Evolutionary conservation across 2,113 vertebrate genomes (phyloP).

Genomic region (Centropus unirufus): DNA sequence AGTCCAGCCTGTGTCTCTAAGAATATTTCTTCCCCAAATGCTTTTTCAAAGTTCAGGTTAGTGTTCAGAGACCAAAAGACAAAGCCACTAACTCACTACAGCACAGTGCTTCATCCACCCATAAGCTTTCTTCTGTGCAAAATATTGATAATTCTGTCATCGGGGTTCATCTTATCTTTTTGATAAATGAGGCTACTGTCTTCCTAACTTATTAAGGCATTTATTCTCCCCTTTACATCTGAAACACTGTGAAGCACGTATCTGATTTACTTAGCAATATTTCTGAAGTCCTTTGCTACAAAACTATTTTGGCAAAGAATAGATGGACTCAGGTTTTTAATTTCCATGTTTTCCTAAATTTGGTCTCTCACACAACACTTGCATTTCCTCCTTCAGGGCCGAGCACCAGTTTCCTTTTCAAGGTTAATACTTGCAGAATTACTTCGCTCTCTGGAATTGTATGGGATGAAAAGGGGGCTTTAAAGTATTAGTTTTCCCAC

Average conservation of each 20-base stretch:
- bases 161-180: conserved; percentile 11
- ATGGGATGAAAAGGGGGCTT: not conserved
- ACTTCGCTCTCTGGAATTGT: not conserved
- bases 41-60: not conserved
- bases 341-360: not conserved
- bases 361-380: not conserved
- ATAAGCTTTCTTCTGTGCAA: not conserved
- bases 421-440: not conserved
- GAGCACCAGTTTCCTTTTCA: not conserved
- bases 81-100: not conserved
- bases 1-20: not conserved
- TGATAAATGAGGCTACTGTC: conserved; percentile 18
- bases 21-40: not conserved
- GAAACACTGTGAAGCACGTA: not conserved
- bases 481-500: not conserved
- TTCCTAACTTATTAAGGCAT: conserved; percentile 19
- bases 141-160: conserved; percentile 45
- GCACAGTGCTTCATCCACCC: not conserved
- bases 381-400: not conserved
- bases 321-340: not conserved
- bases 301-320: not conserved
- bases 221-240: not conserved
- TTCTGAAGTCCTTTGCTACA: not conserved
- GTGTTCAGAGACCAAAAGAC: not conserved
- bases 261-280: not conserved